Conservation (phyloP, 1,140 invertebrate genomes). For the Paralvinella palmiformis region DNA sequence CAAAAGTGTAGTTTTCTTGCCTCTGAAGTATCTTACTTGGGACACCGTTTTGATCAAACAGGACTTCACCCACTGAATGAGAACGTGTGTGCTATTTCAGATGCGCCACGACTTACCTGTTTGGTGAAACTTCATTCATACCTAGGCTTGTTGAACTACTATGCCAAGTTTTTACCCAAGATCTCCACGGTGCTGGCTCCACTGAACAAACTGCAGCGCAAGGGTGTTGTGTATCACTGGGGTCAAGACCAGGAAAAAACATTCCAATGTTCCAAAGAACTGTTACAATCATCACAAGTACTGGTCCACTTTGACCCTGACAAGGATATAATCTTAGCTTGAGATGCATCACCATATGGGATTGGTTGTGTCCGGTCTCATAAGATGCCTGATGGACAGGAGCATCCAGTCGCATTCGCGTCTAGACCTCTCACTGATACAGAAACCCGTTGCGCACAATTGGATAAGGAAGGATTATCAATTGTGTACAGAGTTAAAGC, state of each 20-base stretch:
- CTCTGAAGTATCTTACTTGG: neutral
- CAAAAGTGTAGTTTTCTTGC: neutral
- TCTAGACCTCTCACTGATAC: neutral
- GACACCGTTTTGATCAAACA: neutral
- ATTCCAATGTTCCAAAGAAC: neutral
- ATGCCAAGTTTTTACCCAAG: neutral
- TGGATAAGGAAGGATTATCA: neutral
- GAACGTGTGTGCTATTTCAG: neutral
- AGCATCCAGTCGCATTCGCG: slow-evolving; percentile 44
- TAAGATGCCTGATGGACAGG: slow-evolving; percentile 30
- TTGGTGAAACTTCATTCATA: neutral
- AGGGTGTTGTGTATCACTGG: neutral
- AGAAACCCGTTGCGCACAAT: neutral
- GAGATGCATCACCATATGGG: slow-evolving; percentile 53
- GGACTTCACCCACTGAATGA: neutral
- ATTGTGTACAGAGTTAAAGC: neutral
- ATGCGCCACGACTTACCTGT: neutral
- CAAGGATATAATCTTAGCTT: slow-evolving; percentile 32
- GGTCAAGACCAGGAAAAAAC: neutral
- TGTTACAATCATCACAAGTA: neutral
- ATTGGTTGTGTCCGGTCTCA: slow-evolving; percentile 53
- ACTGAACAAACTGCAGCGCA: neutral
- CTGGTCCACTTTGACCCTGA: neutral
- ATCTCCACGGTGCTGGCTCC: neutral
- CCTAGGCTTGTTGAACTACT: slow-evolving; percentile 5